Evolutionary conservation across 2,888 invertebrate genomes (phyloP), one percentile per base, ranked within the genome.

Genomic region (Caenorhabditis sp.): DNA sequence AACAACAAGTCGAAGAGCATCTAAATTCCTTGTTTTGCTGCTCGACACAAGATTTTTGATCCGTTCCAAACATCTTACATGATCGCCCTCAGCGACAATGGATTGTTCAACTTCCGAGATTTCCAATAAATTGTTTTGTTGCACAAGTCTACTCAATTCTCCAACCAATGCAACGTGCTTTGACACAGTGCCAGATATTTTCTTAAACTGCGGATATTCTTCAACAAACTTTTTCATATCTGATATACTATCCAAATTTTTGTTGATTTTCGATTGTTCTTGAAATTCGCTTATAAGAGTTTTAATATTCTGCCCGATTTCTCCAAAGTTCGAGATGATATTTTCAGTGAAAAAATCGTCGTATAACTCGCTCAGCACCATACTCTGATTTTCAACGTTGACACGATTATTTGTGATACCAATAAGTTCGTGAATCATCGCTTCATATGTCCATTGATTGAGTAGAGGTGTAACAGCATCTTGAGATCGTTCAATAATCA

Each of bases 401-500:
- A 99, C 96, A 68, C 97, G 92, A 89, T 96, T 95, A 89, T 95
- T 96, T 86, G 92, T 92, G 78, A 99, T 95, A 0, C 93, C 93
- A 53, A 99, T 89, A 62, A 99, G 89, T 89, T 99, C 97, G 89
- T 99, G 99, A 12, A 99, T 77, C 99, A 99, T 99, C 1, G 99
- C 99, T 89, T 99, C 97, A 90, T 99, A 99, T 0, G 97, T 99
- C 99, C 99, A 99, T 91, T 95, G 94, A 89, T 94, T 95, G 36
- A 99, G 89, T 65, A 99, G 89, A 0, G 99, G 99, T 0, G 99
- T 97, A 8, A 97, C 93, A 0, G 96, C 94, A 89, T 99, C 99
- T 88, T 94, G 94, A 82, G 94, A 91, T 79, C 99, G 91, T 88
- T 99, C 99, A 49, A 99, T 88, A 75, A 99, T 93, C 37, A 99